Base-by-base conservation (phyloP, 2,113 vertebrate species). In the Rhea pennata region DNA sequence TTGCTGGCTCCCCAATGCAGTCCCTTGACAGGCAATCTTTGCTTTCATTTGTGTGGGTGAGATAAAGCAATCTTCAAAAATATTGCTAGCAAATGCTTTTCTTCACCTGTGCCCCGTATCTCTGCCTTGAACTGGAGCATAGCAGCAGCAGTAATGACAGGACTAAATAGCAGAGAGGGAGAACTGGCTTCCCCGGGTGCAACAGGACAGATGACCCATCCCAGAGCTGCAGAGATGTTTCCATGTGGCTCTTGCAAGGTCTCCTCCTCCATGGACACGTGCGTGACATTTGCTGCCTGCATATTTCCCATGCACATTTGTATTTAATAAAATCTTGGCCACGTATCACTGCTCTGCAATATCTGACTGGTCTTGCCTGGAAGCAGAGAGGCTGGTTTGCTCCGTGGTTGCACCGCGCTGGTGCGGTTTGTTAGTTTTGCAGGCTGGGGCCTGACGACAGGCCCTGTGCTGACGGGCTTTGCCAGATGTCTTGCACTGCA, bases 191-290 rank as follows among this genome's bases (percentile, higher is more conserved):
- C 73, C 64, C 40, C 53, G 56, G 24, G 5, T 59, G 19, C 61
- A 22, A 48, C 0, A 0, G 44, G 51, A 40, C 0, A 5, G 22
- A 33, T 61, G 64, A 84, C 50, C 44, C 2, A 0, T 71, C 66
- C 58, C 51, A 59, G 44, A 87, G 50, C 29, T 15, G 40, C 0
- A 0, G 40, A 2, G 2, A 22, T 51, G 9, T 54, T 66, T 72
- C 0, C 0, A 2, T 1, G 2, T 67, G 39, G 24, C 51, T 84
- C 24, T 70, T n/a, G 51, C 44, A 36, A 67, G 72, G 23, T 74
- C 33, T 78, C 16, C 59, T 85, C 72, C 77, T 67, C 33, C 2
- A 0, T 31, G 70, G 73, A 23, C 69, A 59, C 1, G 2, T 39
- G 53, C 14, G 1, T 29, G 27, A 72, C 73, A 39, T 56, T 62